Evolutionary conservation across 2,888 invertebrate genomes (phyloP), one percentile per base, ranked within the genome.

Genomic region (Neoscelio sp.): DNA sequence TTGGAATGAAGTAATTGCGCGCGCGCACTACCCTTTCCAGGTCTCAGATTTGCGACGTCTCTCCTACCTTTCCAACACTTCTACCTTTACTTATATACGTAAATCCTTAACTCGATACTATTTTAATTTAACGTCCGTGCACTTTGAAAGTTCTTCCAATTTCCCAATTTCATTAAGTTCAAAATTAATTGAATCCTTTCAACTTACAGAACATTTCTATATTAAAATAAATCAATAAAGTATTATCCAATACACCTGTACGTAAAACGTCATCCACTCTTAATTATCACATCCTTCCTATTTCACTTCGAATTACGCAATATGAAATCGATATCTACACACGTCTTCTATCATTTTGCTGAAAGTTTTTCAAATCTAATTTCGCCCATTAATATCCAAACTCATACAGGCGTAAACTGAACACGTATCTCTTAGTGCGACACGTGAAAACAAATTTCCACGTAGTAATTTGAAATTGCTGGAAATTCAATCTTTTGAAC

Each of bases 351-450:
- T 65, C 28, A 26, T 20, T 17, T n/a, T 5, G 13, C 23, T 7
- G 15, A 38, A 28, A 48, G 28, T 58, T 62, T 73, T 73, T 73
- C 28, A 20, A 62, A 54, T 73, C 48, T 28, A 54, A 74, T 50
- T 42, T 42, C n/a, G 1, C 12, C 46, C 23, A 64, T 64, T 64
- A 65, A 65, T 74, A 65, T 75, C 42, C 67, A 75, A 75, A 67
- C 10, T 13, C 67, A 26, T 60, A 35, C 74, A 75, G 12, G 58
- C 44, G 74, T 67, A 67, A 75, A 75, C 48, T 60, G 33, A 52
- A 75, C 20, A 28, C 13, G 38, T 35, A 35, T 42, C 67, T 33
- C 28, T 60, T 52, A 44, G 35, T 8, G 15, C 30, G 65, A 75
- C 65, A 60, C 8, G 8, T 56, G 67, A 67, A 64, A 67, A 52